Evolutionary conservation across 2,797 vertebrate genomes (phyloP), one percentile per base, ranked within the genome.

Genomic region (Nannoperca australis): DNA sequence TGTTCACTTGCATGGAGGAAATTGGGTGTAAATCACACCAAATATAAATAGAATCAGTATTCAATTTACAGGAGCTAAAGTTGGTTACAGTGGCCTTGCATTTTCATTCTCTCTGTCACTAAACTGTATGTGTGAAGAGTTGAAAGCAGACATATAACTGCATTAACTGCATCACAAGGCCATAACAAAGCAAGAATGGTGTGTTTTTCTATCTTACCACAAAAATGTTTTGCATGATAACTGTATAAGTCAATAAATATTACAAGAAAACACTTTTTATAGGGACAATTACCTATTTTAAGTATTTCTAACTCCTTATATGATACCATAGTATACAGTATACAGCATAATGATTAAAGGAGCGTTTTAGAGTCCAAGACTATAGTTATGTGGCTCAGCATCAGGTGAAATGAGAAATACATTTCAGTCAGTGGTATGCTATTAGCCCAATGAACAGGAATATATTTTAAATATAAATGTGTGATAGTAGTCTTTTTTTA

Each of bases 1-100:
- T 98, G 96, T 90, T 96, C 96, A 94, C 95, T 97, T 94, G 94
- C 92, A 95, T 94, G 91, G 94, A 97, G 97, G 96, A 98, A 97
- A 95, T 95, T 85, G 95, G 91, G 94, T 95, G 95, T 96, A 97
- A 97, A 97, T 97, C 95, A 97, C 91, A 93, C 91, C 65, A 94
- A 91, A 93, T 96, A 97, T 96, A 98, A 98, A 98, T 98, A 99
- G 96, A 95, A 94, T 90, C 92, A 88, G 94, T 91, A 95, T 93
- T 93, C 82, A 91, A 90, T 90, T 91, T 91, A 90, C 90, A 90
- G 85, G 82, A 92, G 85, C 89, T 89, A 85, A 88, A 88, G 92
- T 65, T 90, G 87, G 87, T 85, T 68, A 59, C 74, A 75, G 83
- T 83, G 88, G 85, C 85, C 83, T 88, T 88, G 85, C 27, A 69